Evolutionary conservation across 2,888 invertebrate genomes (phyloP), one percentile per base, ranked within the genome.

Genomic region (Ophion ellenae): DNA sequence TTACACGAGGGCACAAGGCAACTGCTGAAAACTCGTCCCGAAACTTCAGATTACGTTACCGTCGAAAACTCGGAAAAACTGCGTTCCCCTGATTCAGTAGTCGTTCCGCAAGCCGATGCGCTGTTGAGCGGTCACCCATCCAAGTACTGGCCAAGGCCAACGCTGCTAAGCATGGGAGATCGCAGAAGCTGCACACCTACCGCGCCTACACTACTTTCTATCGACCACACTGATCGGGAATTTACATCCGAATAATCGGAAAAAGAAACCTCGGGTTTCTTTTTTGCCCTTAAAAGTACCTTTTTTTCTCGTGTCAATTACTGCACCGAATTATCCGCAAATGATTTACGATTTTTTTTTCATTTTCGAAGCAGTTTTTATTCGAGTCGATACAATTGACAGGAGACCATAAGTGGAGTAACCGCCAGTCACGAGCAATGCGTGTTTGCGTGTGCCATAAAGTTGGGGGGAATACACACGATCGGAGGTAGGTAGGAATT

Each of bases 401-500:
- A 61, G 9, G 20, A 61, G 7, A 10, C 61, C 24, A 24, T 61
- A 61, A 61, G 61, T 61, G 24, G 24, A 24, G 20, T 61, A 61
- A 20, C 24, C 20, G 20, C 61, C 24, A 61, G 61, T 10, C 36
- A 32, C 7, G 47, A 47, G 57, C 66, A 66, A 57, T 14, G n/a
- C 57, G 6, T 57, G n/a, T 57, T 5, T 17, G 61, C 24, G 24
- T 24, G 20, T 61, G 24, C 61, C 20, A 20, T 24, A 61, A 61
- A 20, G 3, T 61, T n/a, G 36, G n/a, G 61, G 24, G 28, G 59
- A 59, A 40, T 47, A 69, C 59, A 66, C 36, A 63, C 59, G 24
- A 67, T 36, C 57, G 4, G 32, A 20, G 11, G 53, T 64, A 57
- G 20, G 36, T 47, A 70, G 73, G 32, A 81, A 74, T 84, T 61